Evolutionary conservation across 1,140 invertebrate genomes (phyloP).

Genomic region (roundworm (Caenorhabditis elegans)): WBcel235 BX284606.5:12228501-12229000

Average conservation of each 20-base stretch:
- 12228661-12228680: background rate
- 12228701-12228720: background rate
- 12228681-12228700: slow-evolving; percentile 5
- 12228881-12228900: background rate
- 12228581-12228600: background rate
- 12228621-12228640: slow-evolving; percentile 6
- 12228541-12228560: background rate
- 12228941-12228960: background rate
- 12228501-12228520: no score
- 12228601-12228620: background rate
- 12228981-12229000: no score
- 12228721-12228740: background rate
- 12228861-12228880: background rate
- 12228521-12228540: background rate
- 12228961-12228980: background rate
- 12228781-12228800: no score
- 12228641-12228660: slow-evolving; percentile 5
- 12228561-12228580: background rate
- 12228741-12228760: background rate
- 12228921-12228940: slow-evolving; percentile 10
- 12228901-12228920: background rate
- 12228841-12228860: background rate
- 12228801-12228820: background rate
- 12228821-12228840: background rate
- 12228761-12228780: no score